A percentile compares a stretch with the other conserved stretches of the same genome.
Conservation (phyloP, 2,113 vertebrate genomes). For the Neomonachus schauinslandi region DNA sequence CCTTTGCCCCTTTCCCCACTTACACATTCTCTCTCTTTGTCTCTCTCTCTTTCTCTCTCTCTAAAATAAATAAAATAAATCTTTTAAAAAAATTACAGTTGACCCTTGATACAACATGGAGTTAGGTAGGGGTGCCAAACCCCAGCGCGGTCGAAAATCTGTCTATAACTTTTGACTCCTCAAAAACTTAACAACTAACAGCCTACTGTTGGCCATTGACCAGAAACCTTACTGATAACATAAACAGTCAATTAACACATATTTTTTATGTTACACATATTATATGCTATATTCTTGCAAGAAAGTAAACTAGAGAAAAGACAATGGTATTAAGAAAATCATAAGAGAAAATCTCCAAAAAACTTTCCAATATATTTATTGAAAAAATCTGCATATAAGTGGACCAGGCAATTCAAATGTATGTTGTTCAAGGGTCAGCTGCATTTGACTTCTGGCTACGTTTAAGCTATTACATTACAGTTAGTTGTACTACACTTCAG, state of each 20-base stretch:
- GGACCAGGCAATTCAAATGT: background rate
- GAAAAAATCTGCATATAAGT: background rate
- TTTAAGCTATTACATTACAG: background rate
- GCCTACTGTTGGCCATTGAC: background rate
- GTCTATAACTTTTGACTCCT: background rate
- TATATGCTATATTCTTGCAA: background rate
- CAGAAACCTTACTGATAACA: background rate
- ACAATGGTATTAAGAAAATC: background rate
- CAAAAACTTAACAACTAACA: background rate
- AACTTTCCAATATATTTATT: background rate
- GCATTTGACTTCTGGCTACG: background rate
- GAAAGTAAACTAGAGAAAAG: background rate
- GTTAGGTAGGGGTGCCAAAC: background rate
- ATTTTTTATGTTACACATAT: background rate
- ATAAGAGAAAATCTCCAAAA: background rate
- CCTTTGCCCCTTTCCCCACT: background rate
- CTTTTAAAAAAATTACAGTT: background rate
- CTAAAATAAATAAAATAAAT: background rate
- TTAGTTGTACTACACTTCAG: background rate
- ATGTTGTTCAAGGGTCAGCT: background rate
- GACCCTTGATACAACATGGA: background rate
- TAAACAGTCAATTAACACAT: background rate
- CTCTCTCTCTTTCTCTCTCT: background rate
- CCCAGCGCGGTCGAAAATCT: background rate
- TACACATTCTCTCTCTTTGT: background rate